These are phyloP conservation scores for Glyphotaelius pellucidus DNA, from an alignment of 2,888 invertebrate genomes.

Conservation along the genomic window DNA sequence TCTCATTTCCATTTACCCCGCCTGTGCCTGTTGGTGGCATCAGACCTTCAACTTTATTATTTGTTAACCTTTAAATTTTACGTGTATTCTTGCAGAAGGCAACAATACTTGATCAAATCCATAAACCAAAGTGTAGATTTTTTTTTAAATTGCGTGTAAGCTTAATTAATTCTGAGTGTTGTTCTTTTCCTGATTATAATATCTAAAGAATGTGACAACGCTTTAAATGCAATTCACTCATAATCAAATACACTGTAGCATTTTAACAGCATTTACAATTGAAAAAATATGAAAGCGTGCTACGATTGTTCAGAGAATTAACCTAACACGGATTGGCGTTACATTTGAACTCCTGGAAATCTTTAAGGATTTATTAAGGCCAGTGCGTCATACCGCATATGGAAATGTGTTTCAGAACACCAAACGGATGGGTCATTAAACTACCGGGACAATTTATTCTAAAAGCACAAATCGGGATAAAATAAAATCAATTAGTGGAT, in stretches of 20 bases:
- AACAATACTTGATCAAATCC: background rate
- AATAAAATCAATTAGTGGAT: background rate
- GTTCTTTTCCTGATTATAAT: background rate
- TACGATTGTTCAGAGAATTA: conserved; percentile 34
- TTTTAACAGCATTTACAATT: background rate
- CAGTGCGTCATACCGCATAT: conserved; percentile 4
- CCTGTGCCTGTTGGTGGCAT: background rate
- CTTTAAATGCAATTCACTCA: background rate
- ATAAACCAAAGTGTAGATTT: background rate
- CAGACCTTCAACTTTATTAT: background rate
- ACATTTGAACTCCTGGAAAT: conserved; percentile 32
- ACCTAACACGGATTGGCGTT: conserved; percentile 38
- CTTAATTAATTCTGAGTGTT: conserved; percentile 2
- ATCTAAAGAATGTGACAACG: background rate
- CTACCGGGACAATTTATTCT: background rate
- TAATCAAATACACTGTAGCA: background rate
- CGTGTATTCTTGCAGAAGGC: background rate
- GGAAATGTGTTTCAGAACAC: background rate
- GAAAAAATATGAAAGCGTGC: conserved; percentile 6
- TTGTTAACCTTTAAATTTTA: background rate
- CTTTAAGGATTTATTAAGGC: conserved; percentile 15
- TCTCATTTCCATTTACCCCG: background rate
- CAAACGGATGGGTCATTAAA: background rate
- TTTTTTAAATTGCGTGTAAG: background rate
- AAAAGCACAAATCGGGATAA: background rate